Evolutionary conservation across 2,888 invertebrate species (phyloP), one percentile per base, ranked within the genome.

Genomic region (Drosophila merina): DNA sequence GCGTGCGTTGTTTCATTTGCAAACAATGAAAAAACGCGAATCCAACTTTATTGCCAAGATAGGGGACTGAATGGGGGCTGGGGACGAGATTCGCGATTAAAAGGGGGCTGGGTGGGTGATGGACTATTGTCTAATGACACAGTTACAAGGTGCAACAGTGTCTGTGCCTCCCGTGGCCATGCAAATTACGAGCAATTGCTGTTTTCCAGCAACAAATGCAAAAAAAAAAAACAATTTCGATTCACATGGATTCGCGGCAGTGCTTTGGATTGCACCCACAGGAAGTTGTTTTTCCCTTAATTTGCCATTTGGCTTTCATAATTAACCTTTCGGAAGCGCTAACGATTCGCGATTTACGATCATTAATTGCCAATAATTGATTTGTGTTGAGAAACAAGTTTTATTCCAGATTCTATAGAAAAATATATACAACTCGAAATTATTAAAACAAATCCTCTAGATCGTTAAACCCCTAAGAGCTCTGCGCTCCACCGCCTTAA

Each of bases 131-230:
- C 52, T 74, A 83, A 83, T 76, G 77, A 56, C 78, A 77, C 12
- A 72, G 71, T 68, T 77, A 63, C 62, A 60, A 48, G 12, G n/a
- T 55, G 50, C 47, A 45, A 50, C 50, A 33, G 40, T 63, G 52
- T 57, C 47, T 47, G 50, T 58, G 52, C 4, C 20, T 20, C 2
- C 20, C 44, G 38, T 64, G 55, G 56, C 68, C 58, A 80, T 84
- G 74, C 79, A 84, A 81, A 84, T 79, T 77, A 54, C 73, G 50
- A 57, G 51, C 73, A 77, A 81, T 81, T 82, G 80, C 20, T 14
- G 7, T 72, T 50, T 55, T 7, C 20, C 20, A 20, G 20, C 20
- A 20, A 20, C 20, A 6, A 33, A 14, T 14, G 14, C 14, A 14
- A 14, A 14, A 14, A 14, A 14, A 14, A 14, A 14, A 14, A 33